phyloP scores from a whole-genome alignment of 2,797 vertebrate species.

The Melopsittacus undulatus region DNA sequence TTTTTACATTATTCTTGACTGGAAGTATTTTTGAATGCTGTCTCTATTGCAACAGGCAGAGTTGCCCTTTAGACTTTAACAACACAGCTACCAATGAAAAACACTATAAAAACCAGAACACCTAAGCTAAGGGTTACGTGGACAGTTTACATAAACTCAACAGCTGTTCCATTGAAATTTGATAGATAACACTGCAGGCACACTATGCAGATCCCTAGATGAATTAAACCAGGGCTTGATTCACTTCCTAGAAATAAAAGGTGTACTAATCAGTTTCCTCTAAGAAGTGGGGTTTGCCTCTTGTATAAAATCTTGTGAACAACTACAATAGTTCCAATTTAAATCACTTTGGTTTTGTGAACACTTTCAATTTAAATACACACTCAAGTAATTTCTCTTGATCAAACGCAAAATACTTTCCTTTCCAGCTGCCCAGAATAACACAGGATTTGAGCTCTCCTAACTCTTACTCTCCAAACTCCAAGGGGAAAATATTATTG shows the following conservation, averaged over 20 bases:
- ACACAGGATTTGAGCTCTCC: slow-evolving; percentile 49
- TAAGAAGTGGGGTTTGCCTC: not conserved
- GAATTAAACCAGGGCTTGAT: not conserved
- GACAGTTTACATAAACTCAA: not conserved
- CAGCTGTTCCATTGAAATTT: not conserved
- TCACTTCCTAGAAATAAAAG: not conserved
- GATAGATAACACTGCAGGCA: fast-evolving
- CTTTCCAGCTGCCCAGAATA: slow-evolving; percentile 44
- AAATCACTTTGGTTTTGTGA: not conserved
- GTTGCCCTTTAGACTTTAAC: not conserved
- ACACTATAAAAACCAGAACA: not conserved
- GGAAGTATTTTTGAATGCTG: not conserved
- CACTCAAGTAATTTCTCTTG: not conserved
- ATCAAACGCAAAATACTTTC: slow-evolving; percentile 45
- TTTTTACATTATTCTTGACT: not conserved
- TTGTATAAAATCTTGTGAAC: not conserved
- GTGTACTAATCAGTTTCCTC: not conserved
- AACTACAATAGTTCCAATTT: not conserved
- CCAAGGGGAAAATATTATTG: slow-evolving; percentile 55
- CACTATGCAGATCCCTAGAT: not conserved
- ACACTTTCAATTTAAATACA: slow-evolving; percentile 28
- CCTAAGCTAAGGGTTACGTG: not conserved
- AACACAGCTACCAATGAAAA: not conserved
- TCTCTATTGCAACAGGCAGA: not conserved
- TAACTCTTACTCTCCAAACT: slow-evolving; percentile 47